Base-by-base conservation (phyloP, 2,797 vertebrate species). In the Sarcophilus harrisii region DNA sequence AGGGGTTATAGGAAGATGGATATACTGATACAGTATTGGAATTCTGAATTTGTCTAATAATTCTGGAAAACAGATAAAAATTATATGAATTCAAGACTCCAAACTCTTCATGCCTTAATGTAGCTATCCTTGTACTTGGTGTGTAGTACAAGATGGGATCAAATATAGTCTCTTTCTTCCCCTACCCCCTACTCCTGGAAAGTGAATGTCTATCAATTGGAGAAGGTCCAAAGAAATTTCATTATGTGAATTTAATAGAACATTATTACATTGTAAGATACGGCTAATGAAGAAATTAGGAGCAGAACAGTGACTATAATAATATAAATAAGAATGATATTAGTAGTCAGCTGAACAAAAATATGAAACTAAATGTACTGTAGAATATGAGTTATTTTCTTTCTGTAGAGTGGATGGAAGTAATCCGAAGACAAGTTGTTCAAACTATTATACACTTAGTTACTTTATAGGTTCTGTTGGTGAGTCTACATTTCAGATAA, bases 401-500 rank as follows among this genome's bases (percentile, higher is more conserved):
- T 38, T 45, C 32, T 45, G 6, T 81, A 81, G 73, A 8, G 21
- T 38, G 21, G 21, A 81, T 81, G 4, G n/a, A 81, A 73, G 62
- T 73, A 73, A 38, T 45, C 38, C 38, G 21, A 81, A 81, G 18
- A 81, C n/a, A 45, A 81, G 38, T 38, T 38, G 73, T 81, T 24
- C 73, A 24, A 45, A 81, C 73, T 81, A 81, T 27, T 81, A 24
- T n/a, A 24, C n/a, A 66, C 4, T n/a, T 73, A 81, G 8, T 81
- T 73, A 81, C 24, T 81, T 81, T 45, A 81, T 81, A 45, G 73
- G n/a, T 81, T 81, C 5, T 81, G 45, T 45, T 38, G 38, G 5
- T 16, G 93, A 29, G 96, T 45, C 58, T 89, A 92, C 60, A 30
- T 95, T 95, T 52, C 73, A 45, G 38, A 57, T 94, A 30, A 8